Evolutionary conservation across 2,888 invertebrate species (phyloP).

Genomic region (Muscina levida): DNA sequence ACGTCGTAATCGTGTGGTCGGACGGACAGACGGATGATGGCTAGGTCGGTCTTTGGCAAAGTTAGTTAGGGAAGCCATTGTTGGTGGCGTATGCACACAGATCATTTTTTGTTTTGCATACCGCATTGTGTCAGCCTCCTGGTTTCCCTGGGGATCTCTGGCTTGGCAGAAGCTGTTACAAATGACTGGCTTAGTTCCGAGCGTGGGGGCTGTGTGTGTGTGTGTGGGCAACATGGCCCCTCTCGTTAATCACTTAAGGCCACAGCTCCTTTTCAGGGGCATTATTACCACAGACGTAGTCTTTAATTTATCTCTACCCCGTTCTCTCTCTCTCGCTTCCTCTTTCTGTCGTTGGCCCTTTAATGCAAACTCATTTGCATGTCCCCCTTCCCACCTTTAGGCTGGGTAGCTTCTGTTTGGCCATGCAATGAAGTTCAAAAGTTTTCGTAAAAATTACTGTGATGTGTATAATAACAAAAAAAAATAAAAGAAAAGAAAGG

Average conservation of each 20-base stretch:
- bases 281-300: slow-evolving; percentile 27
- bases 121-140: neutral
- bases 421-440: too few species aligned
- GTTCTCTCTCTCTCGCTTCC: too few species aligned
- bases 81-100: too few species aligned
- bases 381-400: too few species aligned
- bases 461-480: slow-evolving; percentile 29
- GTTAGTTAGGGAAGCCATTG: neutral
- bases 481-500: too few species aligned
- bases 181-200: slow-evolving; percentile 48
- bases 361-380: too few species aligned
- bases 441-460: too few species aligned
- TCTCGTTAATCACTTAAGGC: slow-evolving; percentile 6
- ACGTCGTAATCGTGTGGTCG: too few species aligned
- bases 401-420: too few species aligned
- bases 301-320: slow-evolving; percentile 40
- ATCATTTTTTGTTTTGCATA: neutral
- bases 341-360: neutral
- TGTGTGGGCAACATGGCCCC: neutral
- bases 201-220: slow-evolving; percentile 59
- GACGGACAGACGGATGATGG: too few species aligned
- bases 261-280: neutral
- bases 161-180: too few species aligned
- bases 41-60: neutral
- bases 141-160: slow-evolving; percentile 55